A percentile compares a stretch with the other conserved stretches of the same genome.
phyloP scores from a whole-genome alignment of 2,888 invertebrate species.

The Acrobasis consociella region DNA sequence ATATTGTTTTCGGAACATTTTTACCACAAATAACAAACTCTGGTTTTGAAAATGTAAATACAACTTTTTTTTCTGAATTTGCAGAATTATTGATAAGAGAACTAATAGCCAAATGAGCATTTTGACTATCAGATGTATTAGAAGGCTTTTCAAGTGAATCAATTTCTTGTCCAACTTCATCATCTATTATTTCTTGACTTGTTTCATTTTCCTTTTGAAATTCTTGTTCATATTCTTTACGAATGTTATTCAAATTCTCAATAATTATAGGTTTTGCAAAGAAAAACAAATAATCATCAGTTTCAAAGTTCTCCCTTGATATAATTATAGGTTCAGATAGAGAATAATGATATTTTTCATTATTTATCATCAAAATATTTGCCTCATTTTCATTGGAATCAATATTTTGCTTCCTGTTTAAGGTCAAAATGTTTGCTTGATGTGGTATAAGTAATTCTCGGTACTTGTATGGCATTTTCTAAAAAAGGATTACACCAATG shows the following conservation, averaged over 20 bases:
- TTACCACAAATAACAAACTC: conserved; percentile 1
- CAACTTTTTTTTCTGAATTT: not conserved
- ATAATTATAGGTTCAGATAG: conserved; percentile 42
- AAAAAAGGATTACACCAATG: conserved; percentile 52
- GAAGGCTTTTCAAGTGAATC: not conserved
- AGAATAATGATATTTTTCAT: conserved; percentile 20
- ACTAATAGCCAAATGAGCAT: not conserved
- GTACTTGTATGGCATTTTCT: conserved; percentile 61
- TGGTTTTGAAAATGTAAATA: not conserved
- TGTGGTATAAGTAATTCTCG: conserved; percentile 51
- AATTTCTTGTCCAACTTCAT: not conserved
- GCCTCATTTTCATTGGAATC: not conserved
- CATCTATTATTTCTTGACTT: not conserved
- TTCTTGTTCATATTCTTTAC: conserved; percentile 1
- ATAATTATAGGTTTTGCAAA: conserved; percentile 38
- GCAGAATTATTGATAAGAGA: not conserved
- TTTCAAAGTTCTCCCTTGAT: conserved; percentile 32
- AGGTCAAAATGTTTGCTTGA: conserved; percentile 45
- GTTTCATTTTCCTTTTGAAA: conserved; percentile 9
- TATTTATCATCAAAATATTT: not conserved
- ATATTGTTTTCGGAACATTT: not conserved
- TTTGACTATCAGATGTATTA: not conserved
- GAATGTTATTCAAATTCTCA: conserved; percentile 4
- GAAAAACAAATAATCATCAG: conserved; percentile 35
- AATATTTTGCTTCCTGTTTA: conserved; percentile 33